These are phyloP conservation scores for Sinella curviseta DNA, from an alignment of 1,140 invertebrate species.

Conservation along the genomic window DNA sequence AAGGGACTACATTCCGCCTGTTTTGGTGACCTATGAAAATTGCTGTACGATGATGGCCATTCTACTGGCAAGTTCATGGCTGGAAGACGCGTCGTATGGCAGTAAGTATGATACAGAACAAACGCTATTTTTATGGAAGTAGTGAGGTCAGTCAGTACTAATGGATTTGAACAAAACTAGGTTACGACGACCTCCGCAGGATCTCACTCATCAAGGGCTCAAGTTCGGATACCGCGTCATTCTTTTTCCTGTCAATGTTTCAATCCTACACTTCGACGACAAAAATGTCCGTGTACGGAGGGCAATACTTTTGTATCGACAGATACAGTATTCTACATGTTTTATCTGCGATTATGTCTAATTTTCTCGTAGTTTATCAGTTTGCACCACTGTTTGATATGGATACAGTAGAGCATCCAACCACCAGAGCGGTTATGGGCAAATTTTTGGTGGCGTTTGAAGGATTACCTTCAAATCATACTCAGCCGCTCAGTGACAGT, in stretches of 20 bases:
- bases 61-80: background rate
- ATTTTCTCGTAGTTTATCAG: slow-evolving; percentile 8
- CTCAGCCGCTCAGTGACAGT: background rate
- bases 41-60: background rate
- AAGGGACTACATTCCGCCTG: background rate
- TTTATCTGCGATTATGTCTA: background rate
- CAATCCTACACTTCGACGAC: background rate
- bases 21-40: background rate
- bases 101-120: background rate
- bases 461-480: background rate
- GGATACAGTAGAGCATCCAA: background rate
- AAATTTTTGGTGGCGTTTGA: background rate
- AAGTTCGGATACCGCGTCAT: background rate
- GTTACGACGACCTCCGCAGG: background rate
- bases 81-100: background rate
- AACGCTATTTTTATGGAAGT: no score
- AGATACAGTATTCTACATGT: background rate
- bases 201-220: background rate
- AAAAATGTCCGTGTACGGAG: background rate
- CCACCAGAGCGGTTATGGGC: background rate
- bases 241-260: background rate
- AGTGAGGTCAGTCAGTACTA: no score
- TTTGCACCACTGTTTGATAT: background rate
- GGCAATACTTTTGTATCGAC: background rate
- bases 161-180: no score